Evolutionary conservation across 2,888 invertebrate genomes (phyloP), one percentile per base, ranked within the genome.

Genomic region (Rugalucina vietnamica): DNA sequence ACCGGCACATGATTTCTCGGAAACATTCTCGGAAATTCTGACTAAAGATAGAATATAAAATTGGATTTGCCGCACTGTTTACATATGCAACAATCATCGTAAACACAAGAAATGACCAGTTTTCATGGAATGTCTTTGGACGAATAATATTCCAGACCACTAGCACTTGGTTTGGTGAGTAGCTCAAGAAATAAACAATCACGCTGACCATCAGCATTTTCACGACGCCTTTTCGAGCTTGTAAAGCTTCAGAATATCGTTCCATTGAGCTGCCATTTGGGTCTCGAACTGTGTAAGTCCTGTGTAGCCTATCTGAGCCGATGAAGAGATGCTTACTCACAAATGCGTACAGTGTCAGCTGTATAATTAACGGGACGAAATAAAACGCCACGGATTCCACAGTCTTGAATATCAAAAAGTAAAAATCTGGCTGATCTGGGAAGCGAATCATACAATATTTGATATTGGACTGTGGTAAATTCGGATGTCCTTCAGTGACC

Each of bases 131-230:
- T 5, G 90, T 90, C 1, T 90, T 86, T 0, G 89, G 87, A 21
- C 91, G 87, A 54, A 95, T 86, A 0, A 92, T 92, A 79, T 92
- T 92, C 90, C 94, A 94, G 50, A 95, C 85, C 0, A 95, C 90
- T 32, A 94, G 88, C 12, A 94, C 92, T 85, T 95, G 95, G 65
- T 95, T 94, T 0, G 95, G 95, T 0, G 95, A 95, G 89, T 95
- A 95, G 90, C 95, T 95, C 34, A 95, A 80, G 88, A 95, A 95
- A 90, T 95, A 95, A 18, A 95, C 94, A 60, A 93, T 89, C 72
- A 95, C 95, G 85, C 95, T 95, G 18, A 94, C 93, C 32, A 95
- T 94, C 49, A 95, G 90, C 95, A 95, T 95, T 88, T 95, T 95
- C 21, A 95, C 94, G 10, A 95, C 95, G 37, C 94, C 93, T 65